Base-by-base conservation (phyloP, 2,797 vertebrate genomes). In the Hoplostethus atlanticus region DNA sequence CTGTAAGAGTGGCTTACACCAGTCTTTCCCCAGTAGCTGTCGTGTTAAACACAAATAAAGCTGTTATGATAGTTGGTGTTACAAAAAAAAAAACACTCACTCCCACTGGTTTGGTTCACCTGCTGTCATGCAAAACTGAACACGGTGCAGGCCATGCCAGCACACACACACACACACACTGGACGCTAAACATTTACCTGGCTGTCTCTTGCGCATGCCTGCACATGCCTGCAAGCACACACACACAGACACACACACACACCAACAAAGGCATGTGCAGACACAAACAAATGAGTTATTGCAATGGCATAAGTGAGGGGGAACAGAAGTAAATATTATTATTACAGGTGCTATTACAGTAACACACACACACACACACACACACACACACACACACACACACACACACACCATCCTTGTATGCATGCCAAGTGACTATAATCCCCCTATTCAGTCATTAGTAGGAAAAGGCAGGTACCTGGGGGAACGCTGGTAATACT, bases 201-300 rank as follows among this genome's bases (percentile, higher is more conserved):
- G 44, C 79, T 70, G 79, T 77, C 62, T 73, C 59, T 68, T 55
- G 68, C 3, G 31, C 79, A 80, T 76, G 78, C 48, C 68, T 71
- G 76, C 62, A 83, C 88, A 11, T 12, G 51, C 21, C 28, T 11
- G 16, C 36, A 44, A 6, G 6, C 28, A 4, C 58, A 54, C 42
- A 50, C 44, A 17, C 31, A 38, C 46, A 48, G 42, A 55, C 16
- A 46, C 59, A 70, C 40, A 71, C 68, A 64, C 56, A 64, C 62
- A 46, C 60, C 5, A 60, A 46, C 55, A 50, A 34, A 58, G 16
- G 28, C 48, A 40, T 36, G 31, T 42, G 68, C 81, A 13, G n/a
- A 71, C 44, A 64, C 55, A 65, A 54, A 79, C 54, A 54, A 62
- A 70, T 69, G 59, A 9, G 60, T 21, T 51, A 76, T 73, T 70